Evolutionary conservation across 2,888 invertebrate species (phyloP).

Genomic region (Scaptodrosophila latifasciaeformis): DNA sequence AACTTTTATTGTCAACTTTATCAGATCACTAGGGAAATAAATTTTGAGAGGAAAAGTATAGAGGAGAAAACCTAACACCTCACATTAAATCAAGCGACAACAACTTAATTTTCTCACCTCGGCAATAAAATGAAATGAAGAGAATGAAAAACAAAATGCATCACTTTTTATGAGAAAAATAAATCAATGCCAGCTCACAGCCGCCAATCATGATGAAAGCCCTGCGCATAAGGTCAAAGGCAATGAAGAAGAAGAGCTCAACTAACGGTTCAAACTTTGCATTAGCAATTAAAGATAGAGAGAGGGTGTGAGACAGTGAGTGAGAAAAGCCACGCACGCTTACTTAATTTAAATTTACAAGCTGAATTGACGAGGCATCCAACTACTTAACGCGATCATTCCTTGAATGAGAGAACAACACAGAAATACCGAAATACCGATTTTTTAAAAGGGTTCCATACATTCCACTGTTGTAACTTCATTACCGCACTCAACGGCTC

Average conservation of each 20-base stretch:
- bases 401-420: conserved; percentile 55
- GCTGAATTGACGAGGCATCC: conserved; percentile 41
- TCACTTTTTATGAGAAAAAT: conserved; percentile 48
- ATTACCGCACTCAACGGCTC: conserved; percentile 58
- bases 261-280: conserved; percentile 54
- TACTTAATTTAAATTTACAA: conserved; percentile 68
- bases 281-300: conserved; percentile 6
- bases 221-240: conserved; percentile 10
- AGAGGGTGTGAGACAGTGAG: conserved; percentile 10
- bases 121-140: conserved; percentile 46
- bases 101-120: conserved; percentile 66
- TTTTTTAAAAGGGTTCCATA: conserved; percentile 1
- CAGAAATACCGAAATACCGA: too few species aligned
- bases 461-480: conserved; percentile 58
- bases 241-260: conserved; percentile 21
- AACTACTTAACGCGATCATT: conserved; percentile 70
- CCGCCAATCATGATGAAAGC: conserved; percentile 52
- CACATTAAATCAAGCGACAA: conserved; percentile 18
- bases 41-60: too few species aligned
- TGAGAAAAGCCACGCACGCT: conserved; percentile 23
- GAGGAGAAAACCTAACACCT: background rate
- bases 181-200: conserved; percentile 50
- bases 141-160: too few species aligned
- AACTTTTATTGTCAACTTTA: conserved; percentile 55
- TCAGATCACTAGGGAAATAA: conserved; percentile 33